Percentiles rank a stretch among this genome's conserved stretches.
These are phyloP conservation scores for Ara ararauna DNA, from an alignment of 2,797 vertebrate genomes.

Conservation along the genomic window DNA sequence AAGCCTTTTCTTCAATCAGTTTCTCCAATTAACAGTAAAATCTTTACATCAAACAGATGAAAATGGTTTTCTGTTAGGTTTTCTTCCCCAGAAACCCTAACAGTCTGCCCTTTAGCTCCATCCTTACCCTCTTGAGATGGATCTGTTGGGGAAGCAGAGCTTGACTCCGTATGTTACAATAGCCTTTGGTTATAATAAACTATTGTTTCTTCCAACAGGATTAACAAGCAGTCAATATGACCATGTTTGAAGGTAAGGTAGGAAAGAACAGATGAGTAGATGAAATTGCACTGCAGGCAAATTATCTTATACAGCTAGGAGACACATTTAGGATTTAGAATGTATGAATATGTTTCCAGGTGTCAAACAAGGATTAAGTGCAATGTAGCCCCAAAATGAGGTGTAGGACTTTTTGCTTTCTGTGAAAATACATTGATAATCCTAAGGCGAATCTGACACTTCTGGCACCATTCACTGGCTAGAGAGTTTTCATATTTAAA, in stretches of 20 bases:
- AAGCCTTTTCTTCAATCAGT: neutral
- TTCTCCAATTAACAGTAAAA: neutral
- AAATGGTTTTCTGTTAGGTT: neutral
- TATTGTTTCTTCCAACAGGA: neutral
- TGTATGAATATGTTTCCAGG: neutral
- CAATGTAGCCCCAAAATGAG: neutral
- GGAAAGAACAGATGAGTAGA: neutral
- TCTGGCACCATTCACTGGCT: neutral
- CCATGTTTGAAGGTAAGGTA: neutral
- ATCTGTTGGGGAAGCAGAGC: neutral
- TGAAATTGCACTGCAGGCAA: neutral
- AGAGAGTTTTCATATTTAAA: neutral
- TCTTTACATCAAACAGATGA: neutral
- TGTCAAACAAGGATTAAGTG: neutral
- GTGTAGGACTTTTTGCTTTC: neutral
- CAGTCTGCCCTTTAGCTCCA: neutral
- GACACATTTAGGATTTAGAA: neutral
- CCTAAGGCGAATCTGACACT: neutral
- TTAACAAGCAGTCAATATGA: fast-evolving
- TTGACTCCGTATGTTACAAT: neutral
- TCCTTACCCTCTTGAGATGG: neutral
- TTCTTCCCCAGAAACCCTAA: neutral
- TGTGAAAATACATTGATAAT: neutral
- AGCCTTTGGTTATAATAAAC: neutral
- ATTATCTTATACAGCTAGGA: neutral